phyloP scores from a whole-genome alignment of 2,113 vertebrate species.

The Alouatta palliata region DNA sequence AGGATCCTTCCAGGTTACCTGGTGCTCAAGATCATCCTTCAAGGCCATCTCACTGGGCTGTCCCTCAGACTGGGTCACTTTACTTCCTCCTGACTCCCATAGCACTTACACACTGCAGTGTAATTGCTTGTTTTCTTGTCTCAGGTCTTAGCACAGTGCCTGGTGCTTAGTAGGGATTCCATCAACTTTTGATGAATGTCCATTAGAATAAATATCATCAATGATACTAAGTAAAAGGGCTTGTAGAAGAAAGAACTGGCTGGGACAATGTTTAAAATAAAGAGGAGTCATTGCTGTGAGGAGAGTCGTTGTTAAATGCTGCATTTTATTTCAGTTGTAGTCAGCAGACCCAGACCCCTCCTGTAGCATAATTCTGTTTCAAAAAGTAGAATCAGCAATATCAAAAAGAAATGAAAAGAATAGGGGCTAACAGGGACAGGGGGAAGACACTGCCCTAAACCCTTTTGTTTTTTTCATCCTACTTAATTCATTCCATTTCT shows the following conservation, averaged over 20 bases:
- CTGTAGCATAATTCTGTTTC: neutral
- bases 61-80: neutral
- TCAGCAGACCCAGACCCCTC: neutral
- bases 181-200: neutral
- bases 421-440: neutral
- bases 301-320: neutral
- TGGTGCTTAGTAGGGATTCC: neutral
- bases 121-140: neutral
- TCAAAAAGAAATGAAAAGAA: neutral
- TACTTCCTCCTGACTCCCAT: neutral
- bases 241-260: neutral
- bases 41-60: neutral
- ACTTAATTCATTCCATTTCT: neutral
- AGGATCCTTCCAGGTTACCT: neutral
- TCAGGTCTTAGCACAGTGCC: neutral
- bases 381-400: neutral
- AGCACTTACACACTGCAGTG: neutral
- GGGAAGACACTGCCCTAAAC: neutral
- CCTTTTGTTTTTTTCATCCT: neutral
- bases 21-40: neutral
- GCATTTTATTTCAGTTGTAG: neutral
- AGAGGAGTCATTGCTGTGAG: neutral
- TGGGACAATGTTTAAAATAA: neutral
- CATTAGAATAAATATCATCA: neutral
- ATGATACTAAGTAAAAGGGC: neutral